These are phyloP conservation scores for Gobiocypris rarus DNA, from an alignment of 2,113 vertebrate genomes.

Conservation along the genomic window DNA sequence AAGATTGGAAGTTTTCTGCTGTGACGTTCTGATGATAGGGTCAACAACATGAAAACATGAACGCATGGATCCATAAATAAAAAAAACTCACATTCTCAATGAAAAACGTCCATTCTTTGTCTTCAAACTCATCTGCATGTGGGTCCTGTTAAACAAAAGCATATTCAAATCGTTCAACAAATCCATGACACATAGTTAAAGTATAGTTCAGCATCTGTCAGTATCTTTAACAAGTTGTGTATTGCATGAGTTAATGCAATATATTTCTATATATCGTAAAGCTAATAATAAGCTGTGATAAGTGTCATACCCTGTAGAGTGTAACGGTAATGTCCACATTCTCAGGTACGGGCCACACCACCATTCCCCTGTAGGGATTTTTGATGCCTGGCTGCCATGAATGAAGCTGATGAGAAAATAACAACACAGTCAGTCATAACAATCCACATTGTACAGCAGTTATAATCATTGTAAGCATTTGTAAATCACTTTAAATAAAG, in stretches of 20 bases:
- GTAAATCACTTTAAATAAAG: constrained; percentile 1
- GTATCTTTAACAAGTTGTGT: background rate
- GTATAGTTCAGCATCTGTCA: background rate
- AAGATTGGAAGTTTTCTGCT: too few relatives aligned
- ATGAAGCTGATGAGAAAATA: constrained; percentile 76
- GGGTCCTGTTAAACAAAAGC: constrained; percentile 75
- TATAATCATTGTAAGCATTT: background rate
- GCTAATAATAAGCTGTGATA: background rate
- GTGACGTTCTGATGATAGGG: too few relatives aligned
- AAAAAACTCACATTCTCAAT: constrained; percentile 84
- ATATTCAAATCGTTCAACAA: background rate
- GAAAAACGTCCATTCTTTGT: constrained; percentile 92
- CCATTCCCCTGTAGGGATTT: constrained; percentile 88
- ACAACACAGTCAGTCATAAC: background rate
- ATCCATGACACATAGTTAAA: background rate
- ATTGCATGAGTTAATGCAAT: background rate
- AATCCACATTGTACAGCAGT: background rate
- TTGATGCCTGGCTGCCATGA: constrained; percentile 92
- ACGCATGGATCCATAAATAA: too few relatives aligned
- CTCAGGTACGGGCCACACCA: constrained; percentile 90
- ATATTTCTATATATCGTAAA: background rate
- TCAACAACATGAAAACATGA: too few relatives aligned
- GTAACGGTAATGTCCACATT: constrained; percentile 91
- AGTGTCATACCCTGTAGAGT: constrained; percentile 82
- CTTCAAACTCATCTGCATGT: constrained; percentile 85